These are phyloP conservation scores for Leucoraja ocellata DNA, from an alignment of 2,797 vertebrate species.

Conservation along the genomic window DNA sequence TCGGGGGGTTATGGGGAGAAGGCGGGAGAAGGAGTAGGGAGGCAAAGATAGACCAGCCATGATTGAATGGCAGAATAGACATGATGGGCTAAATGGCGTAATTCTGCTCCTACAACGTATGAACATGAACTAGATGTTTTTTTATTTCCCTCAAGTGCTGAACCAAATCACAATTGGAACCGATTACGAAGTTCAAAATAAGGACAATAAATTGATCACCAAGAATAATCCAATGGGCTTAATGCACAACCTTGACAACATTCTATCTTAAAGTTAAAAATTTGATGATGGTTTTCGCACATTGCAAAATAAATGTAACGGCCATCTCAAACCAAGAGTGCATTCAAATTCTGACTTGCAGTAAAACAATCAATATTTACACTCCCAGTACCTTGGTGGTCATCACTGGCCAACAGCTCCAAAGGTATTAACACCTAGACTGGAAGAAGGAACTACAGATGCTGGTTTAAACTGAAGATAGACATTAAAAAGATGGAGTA, in stretches of 20 bases:
- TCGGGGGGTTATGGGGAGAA: too few species aligned
- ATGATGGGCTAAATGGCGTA: too few species aligned
- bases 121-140: background rate
- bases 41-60: too few species aligned
- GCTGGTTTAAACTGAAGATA: too few species aligned
- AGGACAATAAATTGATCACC: background rate
- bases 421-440: background rate
- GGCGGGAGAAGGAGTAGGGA: too few species aligned
- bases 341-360: background rate
- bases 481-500: too few species aligned
- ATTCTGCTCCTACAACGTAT: too few species aligned
- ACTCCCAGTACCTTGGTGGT: background rate
- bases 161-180: background rate
- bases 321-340: background rate
- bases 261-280: too few species aligned
- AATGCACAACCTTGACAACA: background rate
- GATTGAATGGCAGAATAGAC: too few species aligned
- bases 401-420: background rate
- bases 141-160: background rate
- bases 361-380: background rate
- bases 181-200: background rate
- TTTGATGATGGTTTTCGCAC: background rate
- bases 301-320: background rate
- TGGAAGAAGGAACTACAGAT: background rate
- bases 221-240: too few species aligned